A percentile compares a stretch with the other conserved stretches of the same genome.
Conservation (phyloP, 2,888 invertebrate genomes). For the Cerceris ruficornis region DNA sequence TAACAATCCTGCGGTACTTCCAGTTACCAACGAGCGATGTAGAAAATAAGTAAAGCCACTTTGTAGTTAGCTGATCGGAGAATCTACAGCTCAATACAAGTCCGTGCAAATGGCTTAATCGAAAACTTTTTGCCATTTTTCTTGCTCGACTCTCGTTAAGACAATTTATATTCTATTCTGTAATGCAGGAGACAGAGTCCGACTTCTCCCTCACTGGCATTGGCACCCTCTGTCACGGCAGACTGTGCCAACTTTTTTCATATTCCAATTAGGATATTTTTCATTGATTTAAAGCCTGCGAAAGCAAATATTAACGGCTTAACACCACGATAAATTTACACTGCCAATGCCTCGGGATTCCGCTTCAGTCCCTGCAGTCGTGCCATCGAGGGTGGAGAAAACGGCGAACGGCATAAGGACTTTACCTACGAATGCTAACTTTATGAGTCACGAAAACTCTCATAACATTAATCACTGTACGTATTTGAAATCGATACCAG, state of each 20-base stretch:
- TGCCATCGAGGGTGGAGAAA: not conserved
- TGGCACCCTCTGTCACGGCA: conserved; percentile 49
- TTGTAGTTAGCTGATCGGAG: conserved; percentile 29
- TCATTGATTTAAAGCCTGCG: conserved; percentile 80
- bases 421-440: conserved; percentile 75
- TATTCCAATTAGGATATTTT: conserved; percentile 82
- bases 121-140: conserved; percentile 71
- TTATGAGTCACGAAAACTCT: conserved; percentile 80
- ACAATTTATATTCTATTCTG: conserved; percentile 76
- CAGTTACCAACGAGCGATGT: conserved; percentile 13
- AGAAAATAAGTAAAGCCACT: conserved; percentile 55
- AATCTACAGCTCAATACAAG: conserved; percentile 54
- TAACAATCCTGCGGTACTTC: not conserved
- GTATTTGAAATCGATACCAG: conserved; percentile 76
- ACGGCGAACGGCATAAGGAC: conserved; percentile 52
- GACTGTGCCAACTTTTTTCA: conserved; percentile 80
- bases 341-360: conserved; percentile 71
- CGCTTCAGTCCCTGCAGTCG: conserved; percentile 4
- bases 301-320: conserved; percentile 80
- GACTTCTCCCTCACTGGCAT: conserved; percentile 27
- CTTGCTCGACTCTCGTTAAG: conserved; percentile 66
- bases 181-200: conserved; percentile 47
- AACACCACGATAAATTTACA: conserved; percentile 79
- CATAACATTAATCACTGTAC: conserved; percentile 80
- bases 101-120: conserved; percentile 44